Conservation (phyloP, 2,113 vertebrate species). For the Galeopterus variegatus region DNA sequence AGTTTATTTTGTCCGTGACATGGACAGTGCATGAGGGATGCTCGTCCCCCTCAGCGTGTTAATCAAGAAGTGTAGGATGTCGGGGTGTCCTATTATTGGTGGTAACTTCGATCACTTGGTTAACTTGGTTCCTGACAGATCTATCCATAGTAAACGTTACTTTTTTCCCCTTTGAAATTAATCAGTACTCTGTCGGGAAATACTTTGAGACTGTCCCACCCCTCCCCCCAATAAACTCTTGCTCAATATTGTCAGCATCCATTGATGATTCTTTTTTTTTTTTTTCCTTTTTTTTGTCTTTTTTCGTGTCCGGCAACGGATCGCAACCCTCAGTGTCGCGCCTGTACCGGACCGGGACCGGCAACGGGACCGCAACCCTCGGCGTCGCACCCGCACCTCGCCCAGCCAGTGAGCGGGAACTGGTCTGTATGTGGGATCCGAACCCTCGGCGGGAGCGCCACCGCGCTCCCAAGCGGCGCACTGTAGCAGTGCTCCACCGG, state of each 20-base stretch:
- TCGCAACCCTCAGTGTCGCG: too few species aligned
- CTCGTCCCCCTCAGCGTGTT: background rate
- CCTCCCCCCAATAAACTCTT: background rate
- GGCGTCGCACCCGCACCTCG: too few species aligned
- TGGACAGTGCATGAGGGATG: fast-evolving
- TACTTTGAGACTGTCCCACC: background rate
- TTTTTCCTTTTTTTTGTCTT: too few species aligned
- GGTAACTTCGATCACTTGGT: background rate
- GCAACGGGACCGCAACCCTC: too few species aligned
- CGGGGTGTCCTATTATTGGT: background rate
- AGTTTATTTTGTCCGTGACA: background rate
- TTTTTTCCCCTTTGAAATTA: conserved; percentile 33
- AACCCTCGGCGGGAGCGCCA: too few species aligned
- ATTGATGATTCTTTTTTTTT: too few species aligned
- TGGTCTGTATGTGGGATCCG: too few species aligned
- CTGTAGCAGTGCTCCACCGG: too few species aligned
- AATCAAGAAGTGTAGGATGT: background rate
- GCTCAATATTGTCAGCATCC: background rate
- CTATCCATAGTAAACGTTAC: background rate
- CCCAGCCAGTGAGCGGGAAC: too few species aligned
- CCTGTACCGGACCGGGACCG: too few species aligned
- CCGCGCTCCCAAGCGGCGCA: too few species aligned
- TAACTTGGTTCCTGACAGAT: background rate
- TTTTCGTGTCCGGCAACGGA: too few species aligned
- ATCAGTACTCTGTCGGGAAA: background rate